These are phyloP conservation scores for Dermatophagoides farinae DNA, from an alignment of 1,140 invertebrate genomes.

Conservation along the genomic window DNA sequence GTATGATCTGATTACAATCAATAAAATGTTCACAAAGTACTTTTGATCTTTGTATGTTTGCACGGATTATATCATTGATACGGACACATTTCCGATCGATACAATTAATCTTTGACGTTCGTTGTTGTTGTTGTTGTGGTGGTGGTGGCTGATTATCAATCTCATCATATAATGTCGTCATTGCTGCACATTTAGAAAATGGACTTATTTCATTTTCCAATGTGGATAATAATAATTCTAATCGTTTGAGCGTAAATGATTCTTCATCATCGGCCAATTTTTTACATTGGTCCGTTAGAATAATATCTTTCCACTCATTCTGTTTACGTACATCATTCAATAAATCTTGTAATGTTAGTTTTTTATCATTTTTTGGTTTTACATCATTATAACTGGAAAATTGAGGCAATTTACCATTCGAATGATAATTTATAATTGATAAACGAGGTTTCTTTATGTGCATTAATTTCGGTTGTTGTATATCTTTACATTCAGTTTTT, in stretches of 20 bases:
- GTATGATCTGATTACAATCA: conserved; percentile 62
- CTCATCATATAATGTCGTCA: not conserved
- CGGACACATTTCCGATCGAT: conserved; percentile 9
- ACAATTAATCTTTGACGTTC: not conserved
- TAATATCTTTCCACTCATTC: conserved; percentile 86
- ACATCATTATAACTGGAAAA: conserved; percentile 71
- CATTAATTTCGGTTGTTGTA: not conserved
- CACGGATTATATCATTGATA: conserved; percentile 34
- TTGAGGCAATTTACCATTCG: conserved; percentile 40
- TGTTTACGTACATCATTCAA: conserved; percentile 71
- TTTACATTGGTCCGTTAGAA: conserved; percentile 75
- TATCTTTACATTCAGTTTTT: not conserved
- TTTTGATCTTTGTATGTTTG: conserved; percentile 80
- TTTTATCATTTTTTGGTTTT: conserved; percentile 57
- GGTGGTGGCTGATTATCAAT: not conserved
- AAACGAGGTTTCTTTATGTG: conserved; percentile 5
- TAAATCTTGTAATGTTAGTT: conserved; percentile 61
- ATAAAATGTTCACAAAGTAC: conserved; percentile 73
- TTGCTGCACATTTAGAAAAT: not conserved
- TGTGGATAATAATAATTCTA: conserved; percentile 12
- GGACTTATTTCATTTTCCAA: conserved; percentile 12
- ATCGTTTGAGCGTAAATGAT: not conserved
- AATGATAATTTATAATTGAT: conserved; percentile 5
- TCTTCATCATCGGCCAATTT: conserved; percentile 40
- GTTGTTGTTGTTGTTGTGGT: too few species aligned